Percentiles rank a stretch among this genome's conserved stretches.
phyloP scores from a whole-genome alignment of 64 coral and sea anemone species.

The Orbicella faveolata region DNA sequence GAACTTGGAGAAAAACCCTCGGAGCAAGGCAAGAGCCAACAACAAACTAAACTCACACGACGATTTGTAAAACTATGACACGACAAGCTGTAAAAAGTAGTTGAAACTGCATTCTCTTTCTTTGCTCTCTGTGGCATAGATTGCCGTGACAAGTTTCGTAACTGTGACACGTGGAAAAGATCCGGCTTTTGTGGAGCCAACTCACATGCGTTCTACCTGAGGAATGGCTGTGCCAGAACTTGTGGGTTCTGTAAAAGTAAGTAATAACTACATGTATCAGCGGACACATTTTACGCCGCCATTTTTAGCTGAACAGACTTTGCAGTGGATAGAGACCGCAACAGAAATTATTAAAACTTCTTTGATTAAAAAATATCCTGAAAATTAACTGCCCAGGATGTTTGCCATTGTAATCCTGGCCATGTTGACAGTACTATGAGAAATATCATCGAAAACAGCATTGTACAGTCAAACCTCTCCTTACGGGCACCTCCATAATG shows the following conservation, averaged over 20 bases:
- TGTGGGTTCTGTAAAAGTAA: constrained; percentile 57
- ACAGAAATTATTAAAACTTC: too few species aligned
- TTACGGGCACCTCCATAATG: too few species aligned
- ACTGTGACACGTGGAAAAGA: constrained; percentile 45
- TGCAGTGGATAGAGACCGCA: background rate
- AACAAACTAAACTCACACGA: too few species aligned
- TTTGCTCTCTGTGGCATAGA: background rate
- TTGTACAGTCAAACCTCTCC: too few species aligned
- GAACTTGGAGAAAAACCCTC: too few species aligned
- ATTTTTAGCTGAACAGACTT: background rate
- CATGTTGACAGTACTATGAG: too few species aligned
- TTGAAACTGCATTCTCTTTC: background rate
- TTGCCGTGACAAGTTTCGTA: constrained; percentile 53
- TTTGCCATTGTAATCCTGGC: too few species aligned
- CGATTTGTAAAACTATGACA: too few species aligned
- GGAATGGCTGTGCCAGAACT: constrained; percentile 46
- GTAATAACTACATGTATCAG: background rate
- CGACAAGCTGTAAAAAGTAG: background rate
- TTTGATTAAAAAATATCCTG: too few species aligned
- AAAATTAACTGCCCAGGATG: too few species aligned
- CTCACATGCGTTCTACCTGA: constrained; percentile 33
- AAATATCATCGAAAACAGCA: too few species aligned
- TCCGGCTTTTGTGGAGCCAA: constrained; percentile 28
- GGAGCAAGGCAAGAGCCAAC: too few species aligned
- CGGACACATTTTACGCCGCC: background rate